Evolutionary conservation across 2,113 vertebrate species (phyloP).

Genomic region (Ctenodactylus gundi): DNA sequence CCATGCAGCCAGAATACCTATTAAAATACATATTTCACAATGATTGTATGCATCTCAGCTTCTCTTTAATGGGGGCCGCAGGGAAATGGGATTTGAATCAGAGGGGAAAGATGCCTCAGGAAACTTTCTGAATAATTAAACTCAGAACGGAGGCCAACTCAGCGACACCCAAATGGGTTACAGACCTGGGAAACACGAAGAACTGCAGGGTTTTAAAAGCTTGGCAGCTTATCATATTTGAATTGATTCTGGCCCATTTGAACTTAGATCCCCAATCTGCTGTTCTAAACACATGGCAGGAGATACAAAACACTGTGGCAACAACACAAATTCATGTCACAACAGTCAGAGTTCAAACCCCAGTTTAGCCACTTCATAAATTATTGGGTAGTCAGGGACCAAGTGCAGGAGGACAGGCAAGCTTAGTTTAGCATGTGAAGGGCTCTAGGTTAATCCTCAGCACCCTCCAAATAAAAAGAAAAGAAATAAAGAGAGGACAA

Average conservation of each 20-base stretch:
- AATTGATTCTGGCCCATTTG: neutral
- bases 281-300: neutral
- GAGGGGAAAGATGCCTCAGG: constrained; percentile 58
- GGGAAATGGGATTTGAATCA: constrained; percentile 53
- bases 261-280: neutral
- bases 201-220: neutral
- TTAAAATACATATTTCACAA: constrained; percentile 46
- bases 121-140: constrained; percentile 81
- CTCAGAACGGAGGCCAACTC: constrained; percentile 34
- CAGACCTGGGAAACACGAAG: neutral
- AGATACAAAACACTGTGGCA: neutral
- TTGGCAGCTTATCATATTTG: neutral
- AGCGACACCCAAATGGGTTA: neutral
- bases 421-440: neutral
- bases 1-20: neutral
- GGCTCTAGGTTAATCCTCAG: neutral
- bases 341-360: neutral
- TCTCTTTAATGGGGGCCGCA: constrained; percentile 29
- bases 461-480: neutral
- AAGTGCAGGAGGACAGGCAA: neutral
- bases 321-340: neutral
- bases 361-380: neutral
- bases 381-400: neutral
- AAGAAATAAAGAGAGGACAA: neutral
- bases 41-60: neutral